These are phyloP conservation scores for Mycalesis mineus DNA, from an alignment of 2,888 invertebrate genomes.

Conservation along the genomic window DNA sequence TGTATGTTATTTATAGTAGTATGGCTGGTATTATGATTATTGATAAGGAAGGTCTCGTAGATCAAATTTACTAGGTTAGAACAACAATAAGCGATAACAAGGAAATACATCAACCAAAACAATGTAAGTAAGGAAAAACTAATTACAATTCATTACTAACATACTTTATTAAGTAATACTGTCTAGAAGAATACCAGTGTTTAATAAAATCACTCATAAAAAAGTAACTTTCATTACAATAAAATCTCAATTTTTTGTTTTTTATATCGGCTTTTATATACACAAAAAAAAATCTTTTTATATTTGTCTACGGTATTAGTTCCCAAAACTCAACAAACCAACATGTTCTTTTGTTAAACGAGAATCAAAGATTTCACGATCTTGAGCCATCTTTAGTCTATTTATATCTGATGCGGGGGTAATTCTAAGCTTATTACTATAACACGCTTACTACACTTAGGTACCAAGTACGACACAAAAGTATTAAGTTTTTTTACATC, in stretches of 20 bases:
- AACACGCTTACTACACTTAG: neutral
- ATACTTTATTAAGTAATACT: no score
- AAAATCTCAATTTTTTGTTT: no score
- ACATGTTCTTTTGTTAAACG: neutral
- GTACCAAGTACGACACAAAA: neutral
- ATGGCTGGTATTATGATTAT: neutral
- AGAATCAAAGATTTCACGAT: neutral
- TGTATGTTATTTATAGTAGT: conserved; percentile 7
- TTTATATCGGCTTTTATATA: no score
- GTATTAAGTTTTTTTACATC: no score
- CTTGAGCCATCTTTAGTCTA: neutral
- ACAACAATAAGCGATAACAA: neutral
- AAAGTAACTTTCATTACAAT: no score
- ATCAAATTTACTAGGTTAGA: conserved; percentile 4
- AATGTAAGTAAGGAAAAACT: no score
- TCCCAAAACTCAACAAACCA: no score
- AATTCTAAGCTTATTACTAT: neutral
- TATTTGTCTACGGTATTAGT: no score
- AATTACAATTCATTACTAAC: no score
- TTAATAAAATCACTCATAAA: no score
- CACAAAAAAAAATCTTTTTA: no score
- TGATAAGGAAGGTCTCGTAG: conserved; percentile 15
- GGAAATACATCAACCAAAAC: neutral
- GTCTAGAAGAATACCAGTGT: no score
- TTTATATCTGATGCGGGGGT: neutral